A percentile compares a stretch with the other conserved stretches of the same genome.
Conservation (phyloP, 1,140 invertebrate species). For the Bombus confusus region DNA sequence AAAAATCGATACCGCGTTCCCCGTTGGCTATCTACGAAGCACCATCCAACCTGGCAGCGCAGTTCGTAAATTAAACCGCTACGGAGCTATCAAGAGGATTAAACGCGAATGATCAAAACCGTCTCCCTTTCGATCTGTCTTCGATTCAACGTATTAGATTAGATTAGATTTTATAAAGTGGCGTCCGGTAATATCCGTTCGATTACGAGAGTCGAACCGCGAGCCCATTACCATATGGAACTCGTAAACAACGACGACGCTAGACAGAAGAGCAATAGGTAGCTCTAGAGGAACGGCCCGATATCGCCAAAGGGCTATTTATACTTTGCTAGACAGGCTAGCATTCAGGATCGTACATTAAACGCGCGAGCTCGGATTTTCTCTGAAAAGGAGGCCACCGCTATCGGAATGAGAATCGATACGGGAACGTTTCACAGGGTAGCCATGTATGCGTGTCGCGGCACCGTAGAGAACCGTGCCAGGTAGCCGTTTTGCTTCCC, state of each 20-base stretch:
- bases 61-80: conserved; percentile 53
- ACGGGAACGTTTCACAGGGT: conserved; percentile 22
- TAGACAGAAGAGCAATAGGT: not conserved
- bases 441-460: conserved; percentile 5
- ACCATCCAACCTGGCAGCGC: not conserved
- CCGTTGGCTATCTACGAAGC: conserved; percentile 39
- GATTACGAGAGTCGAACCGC: not conserved
- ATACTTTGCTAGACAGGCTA: not conserved
- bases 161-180: conserved; percentile 27
- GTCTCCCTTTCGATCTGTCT: conserved; percentile 16
- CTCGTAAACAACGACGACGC: not conserved
- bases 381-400: conserved; percentile 27
- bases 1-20: conserved; percentile 61
- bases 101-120: conserved; percentile 22
- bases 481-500: conserved; percentile 54
- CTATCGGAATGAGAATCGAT: conserved; percentile 53
- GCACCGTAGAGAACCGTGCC: conserved; percentile 28
- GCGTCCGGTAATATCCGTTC: not conserved
- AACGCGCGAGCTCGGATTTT: conserved; percentile 1
- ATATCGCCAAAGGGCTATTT: conserved; percentile 20
- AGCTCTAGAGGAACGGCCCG: not conserved
- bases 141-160: not conserved
- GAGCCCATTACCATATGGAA: not conserved
- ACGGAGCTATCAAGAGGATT: conserved; percentile 41
- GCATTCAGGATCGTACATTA: conserved; percentile 26